A percentile compares a stretch with the other conserved stretches of the same genome.
Conservation (phyloP, 2,797 vertebrate genomes). For the Pangasius larnaudii region DNA sequence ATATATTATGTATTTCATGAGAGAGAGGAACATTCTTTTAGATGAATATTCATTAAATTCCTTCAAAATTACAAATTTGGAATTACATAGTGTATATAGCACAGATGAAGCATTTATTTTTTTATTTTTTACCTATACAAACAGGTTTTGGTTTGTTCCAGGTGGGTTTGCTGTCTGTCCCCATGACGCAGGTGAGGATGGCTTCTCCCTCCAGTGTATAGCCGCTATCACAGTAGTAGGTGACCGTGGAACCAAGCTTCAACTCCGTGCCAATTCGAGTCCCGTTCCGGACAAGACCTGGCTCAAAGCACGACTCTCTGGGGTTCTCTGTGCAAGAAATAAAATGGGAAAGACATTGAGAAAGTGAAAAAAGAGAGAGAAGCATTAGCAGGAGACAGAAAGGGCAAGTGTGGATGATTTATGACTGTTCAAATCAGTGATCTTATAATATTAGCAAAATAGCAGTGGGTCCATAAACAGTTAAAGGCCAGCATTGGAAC, state of each 20-base stretch:
- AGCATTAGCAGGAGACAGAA: constrained; percentile 30
- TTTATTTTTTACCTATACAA: constrained; percentile 84
- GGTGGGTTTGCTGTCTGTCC: constrained; percentile 88
- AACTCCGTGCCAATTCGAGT: constrained; percentile 88
- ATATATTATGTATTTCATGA: background rate
- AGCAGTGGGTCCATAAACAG: constrained; percentile 5
- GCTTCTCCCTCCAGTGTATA: constrained; percentile 89
- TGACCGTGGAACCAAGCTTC: constrained; percentile 90
- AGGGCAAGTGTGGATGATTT: constrained; percentile 10
- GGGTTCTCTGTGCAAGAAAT: constrained; percentile 88
- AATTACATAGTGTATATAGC: too few relatives aligned
- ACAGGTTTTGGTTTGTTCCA: constrained; percentile 93
- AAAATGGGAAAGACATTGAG: constrained; percentile 26
- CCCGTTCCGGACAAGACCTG: constrained; percentile 89
- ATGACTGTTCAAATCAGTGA: constrained; percentile 27
- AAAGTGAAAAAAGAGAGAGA: constrained; percentile 38
- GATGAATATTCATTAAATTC: background rate
- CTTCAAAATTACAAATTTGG: background rate
- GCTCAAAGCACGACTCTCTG: constrained; percentile 96
- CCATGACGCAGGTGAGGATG: constrained; percentile 92
- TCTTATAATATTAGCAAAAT: constrained; percentile 4
- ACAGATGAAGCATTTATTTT: background rate
- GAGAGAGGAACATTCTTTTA: background rate
- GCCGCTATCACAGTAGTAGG: constrained; percentile 93
- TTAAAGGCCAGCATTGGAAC: background rate